Conservation (phyloP, 2,797 vertebrate species). For the Girardinus metallicus region DNA sequence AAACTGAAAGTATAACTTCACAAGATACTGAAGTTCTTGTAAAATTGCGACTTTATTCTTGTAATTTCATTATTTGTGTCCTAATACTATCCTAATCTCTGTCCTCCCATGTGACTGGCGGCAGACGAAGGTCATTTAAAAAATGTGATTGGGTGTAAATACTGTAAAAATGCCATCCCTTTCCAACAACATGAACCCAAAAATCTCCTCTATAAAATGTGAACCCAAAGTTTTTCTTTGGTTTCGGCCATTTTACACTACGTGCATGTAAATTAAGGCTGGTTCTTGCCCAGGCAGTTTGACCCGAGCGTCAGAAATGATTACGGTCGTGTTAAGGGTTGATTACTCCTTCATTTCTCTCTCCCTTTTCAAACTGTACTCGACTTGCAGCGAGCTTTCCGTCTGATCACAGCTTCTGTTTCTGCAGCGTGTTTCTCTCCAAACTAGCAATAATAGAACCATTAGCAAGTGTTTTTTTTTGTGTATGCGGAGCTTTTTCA, state of each 20-base stretch:
- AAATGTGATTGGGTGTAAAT: constrained; percentile 18
- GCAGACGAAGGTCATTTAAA: constrained; percentile 15
- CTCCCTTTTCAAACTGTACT: constrained; percentile 1
- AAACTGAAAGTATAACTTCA: no score
- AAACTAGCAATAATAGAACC: background rate
- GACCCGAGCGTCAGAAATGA: constrained; percentile 13
- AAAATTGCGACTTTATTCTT: no score
- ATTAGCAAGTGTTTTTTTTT: background rate
- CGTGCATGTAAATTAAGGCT: background rate
- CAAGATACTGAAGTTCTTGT: no score
- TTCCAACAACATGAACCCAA: background rate
- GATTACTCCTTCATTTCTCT: constrained; percentile 29
- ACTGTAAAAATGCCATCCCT: constrained; percentile 10
- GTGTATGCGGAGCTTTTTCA: background rate
- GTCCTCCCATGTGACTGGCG: background rate
- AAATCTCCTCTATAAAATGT: background rate
- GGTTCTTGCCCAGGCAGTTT: constrained; percentile 7
- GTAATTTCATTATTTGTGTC: no score
- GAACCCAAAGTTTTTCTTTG: background rate
- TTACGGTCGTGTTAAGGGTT: constrained; percentile 13
- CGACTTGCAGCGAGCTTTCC: background rate
- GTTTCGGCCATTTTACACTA: background rate
- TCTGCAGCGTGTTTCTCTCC: background rate
- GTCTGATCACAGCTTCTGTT: constrained; percentile 22
- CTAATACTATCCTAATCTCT: no score